Evolutionary conservation across 2,113 vertebrate species (phyloP), one percentile per base, ranked within the genome.

Genomic region (Sylvia atricapilla): DNA sequence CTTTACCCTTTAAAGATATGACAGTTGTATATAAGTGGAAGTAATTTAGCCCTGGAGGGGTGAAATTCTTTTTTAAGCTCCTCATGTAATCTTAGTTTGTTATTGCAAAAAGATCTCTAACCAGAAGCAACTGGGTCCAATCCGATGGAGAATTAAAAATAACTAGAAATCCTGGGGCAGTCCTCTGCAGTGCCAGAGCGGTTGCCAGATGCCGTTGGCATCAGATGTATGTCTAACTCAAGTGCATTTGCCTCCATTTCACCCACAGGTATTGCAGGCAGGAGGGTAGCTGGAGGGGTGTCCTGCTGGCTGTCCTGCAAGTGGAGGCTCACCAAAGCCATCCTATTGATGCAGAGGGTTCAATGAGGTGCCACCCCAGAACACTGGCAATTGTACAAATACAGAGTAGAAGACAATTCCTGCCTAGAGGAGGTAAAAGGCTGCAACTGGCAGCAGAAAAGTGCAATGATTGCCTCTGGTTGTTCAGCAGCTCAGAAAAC

Each of bases 31-130:
- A 53, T 67, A 96, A 96, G 90, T 97, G 96, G 96, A 97, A 97
- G 90, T 97, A 97, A 97, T 97, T 89, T 62, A 89, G 82, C 90
- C 96, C 95, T 78, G 46, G 44, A 94, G 94, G 92, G 89, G 66
- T 80, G 87, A 83, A 95, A 96, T 95, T 97, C 95, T 97, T 97
- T 97, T 97, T 97, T 94, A 96, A 97, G 96, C 87, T 90, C 67
- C 93, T 96, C 84, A 73, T 94, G 83, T 95, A 96, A 95, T 95
- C 95, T 95, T 94, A 90, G 93, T 83, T 97, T 86, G 94, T 95
- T 97, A 94, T 83, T 97, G 95, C 93, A 95, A 93, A 90, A 95
- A 91, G 96, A 96, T 97, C 92, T 94, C 95, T 97, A 95, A 95
- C 95, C 93, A 96, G 87, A 67, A 96, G 96, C 76, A 96, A 97